Percentiles rank a stretch among this genome's conserved stretches.
Evolutionary conservation across 2,113 vertebrate species (phyloP).

Genomic region (Pitta sordida): DNA sequence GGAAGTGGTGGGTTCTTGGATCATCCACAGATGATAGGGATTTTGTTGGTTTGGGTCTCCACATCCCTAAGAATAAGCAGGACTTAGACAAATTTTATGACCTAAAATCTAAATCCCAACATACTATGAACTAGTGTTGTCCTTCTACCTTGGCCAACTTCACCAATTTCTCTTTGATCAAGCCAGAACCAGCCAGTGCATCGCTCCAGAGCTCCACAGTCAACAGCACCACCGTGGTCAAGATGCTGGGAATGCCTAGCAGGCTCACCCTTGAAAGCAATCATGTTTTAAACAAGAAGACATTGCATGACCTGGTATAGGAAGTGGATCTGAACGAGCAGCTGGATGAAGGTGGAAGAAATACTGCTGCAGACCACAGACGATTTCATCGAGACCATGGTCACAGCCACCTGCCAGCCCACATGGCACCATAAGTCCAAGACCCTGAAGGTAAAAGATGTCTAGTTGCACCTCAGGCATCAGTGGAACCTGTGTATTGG

Average conservation of each 20-base stretch:
- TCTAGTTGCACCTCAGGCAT: constrained; percentile 94
- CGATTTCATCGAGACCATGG: constrained; percentile 97
- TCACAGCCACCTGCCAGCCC: constrained; percentile 94
- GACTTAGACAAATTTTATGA: constrained; percentile 76
- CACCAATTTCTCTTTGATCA: constrained; percentile 80
- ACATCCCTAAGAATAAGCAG: constrained; percentile 75
- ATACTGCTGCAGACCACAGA: constrained; percentile 97
- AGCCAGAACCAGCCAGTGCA: constrained; percentile 74
- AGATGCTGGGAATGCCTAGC: constrained; percentile 76
- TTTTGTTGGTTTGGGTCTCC: constrained; percentile 70
- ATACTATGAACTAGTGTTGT: constrained; percentile 88
- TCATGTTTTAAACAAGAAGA: constrained; percentile 98
- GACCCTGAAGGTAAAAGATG: constrained; percentile 96
- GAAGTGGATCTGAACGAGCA: constrained; percentile 98
- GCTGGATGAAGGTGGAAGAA: constrained; percentile 98
- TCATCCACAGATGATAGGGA: too few relatives aligned
- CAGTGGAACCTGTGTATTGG: constrained; percentile 99
- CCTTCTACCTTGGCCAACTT: constrained; percentile 81
- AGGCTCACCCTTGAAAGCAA: constrained; percentile 91
- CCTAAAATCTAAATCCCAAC: constrained; percentile 76
- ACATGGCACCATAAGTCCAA: constrained; percentile 95
- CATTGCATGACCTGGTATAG: constrained; percentile 94
- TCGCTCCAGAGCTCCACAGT: constrained; percentile 86
- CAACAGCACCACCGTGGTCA: constrained; percentile 83
- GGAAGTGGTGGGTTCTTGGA: too few relatives aligned